A percentile compares a stretch with the other conserved stretches of the same genome.
phyloP scores from a whole-genome alignment of 2,888 invertebrate species.

The Timema cristinae region DNA sequence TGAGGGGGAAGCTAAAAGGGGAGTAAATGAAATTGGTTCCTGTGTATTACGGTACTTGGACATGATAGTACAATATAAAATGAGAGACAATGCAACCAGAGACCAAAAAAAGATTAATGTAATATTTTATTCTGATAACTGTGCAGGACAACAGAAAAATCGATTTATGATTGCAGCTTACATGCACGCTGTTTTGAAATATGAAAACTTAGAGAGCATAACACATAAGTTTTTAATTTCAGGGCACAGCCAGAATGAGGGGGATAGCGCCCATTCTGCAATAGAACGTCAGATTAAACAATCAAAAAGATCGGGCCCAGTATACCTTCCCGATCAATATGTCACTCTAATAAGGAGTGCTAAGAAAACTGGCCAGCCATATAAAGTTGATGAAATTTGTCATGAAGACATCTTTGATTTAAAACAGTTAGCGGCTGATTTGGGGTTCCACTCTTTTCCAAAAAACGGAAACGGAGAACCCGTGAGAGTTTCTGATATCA shows the following conservation, averaged over 20 bases:
- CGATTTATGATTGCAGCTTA: constrained; percentile 33
- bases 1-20: constrained; percentile 29
- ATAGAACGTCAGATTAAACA: constrained; percentile 33
- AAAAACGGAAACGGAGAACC: too few relatives aligned
- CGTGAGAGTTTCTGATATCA: neutral
- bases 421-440: neutral
- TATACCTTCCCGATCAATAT: constrained; percentile 24
- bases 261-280: constrained; percentile 33
- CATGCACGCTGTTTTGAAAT: constrained; percentile 29
- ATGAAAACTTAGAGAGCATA: constrained; percentile 30
- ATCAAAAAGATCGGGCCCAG: constrained; percentile 20
- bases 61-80: neutral
- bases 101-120: constrained; percentile 4
- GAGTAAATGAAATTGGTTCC: constrained; percentile 35
- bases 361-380: constrained; percentile 7
- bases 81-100: neutral
- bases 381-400: constrained; percentile 1
- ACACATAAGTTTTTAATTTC: constrained; percentile 35
- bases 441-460: too few relatives aligned
- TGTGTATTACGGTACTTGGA: constrained; percentile 31
- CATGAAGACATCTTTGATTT: constrained; percentile 13
- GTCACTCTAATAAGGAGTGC: constrained; percentile 10
- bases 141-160: constrained; percentile 36
- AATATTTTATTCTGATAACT: constrained; percentile 37
- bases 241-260: constrained; percentile 37